These are phyloP conservation scores for Chrysogorgia sp. DNA, from an alignment of 92 coral and sea anemone species.

Conservation along the genomic window DNA sequence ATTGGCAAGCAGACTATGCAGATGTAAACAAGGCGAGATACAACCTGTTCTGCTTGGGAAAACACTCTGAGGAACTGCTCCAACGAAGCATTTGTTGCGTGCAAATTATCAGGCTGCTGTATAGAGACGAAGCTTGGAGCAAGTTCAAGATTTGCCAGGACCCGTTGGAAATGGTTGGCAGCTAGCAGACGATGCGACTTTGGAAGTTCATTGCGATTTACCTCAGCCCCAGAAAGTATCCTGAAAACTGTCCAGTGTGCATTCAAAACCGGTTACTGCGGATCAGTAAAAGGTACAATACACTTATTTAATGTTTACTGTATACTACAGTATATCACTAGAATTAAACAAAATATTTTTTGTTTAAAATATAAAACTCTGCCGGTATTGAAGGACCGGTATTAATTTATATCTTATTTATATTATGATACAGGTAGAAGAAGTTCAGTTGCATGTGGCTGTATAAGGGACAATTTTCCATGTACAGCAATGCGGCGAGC, in stretches of 20 bases:
- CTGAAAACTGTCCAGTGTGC: slow-evolving; percentile 22
- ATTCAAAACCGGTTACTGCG: slow-evolving; percentile 16
- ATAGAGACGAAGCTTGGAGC: slow-evolving; percentile 42
- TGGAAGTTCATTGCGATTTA: slow-evolving; percentile 13
- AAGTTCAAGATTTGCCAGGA: slow-evolving; percentile 36
- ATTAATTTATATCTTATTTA: not conserved
- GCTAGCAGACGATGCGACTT: slow-evolving; percentile 39
- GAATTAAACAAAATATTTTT: too few species aligned
- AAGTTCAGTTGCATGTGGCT: slow-evolving; percentile 13
- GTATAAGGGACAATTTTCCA: slow-evolving; percentile 1
- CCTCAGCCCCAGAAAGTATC: slow-evolving; percentile 10
- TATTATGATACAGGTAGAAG: too few species aligned
- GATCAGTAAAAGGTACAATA: too few species aligned
- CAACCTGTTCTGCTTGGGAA: slow-evolving; percentile 24
- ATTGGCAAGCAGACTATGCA: not conserved
- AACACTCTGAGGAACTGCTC: slow-evolving; percentile 33
- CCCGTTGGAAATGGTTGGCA: slow-evolving; percentile 58
- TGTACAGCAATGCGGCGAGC: too few species aligned
- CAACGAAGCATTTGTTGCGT: too few species aligned
- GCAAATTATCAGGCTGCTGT: slow-evolving; percentile 60
- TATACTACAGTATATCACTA: too few species aligned
- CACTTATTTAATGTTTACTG: too few species aligned
- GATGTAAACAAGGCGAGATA: slow-evolving; percentile 27
- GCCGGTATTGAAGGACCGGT: not conserved
- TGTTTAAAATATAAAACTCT: too few species aligned